phyloP scores from a whole-genome alignment of 2,113 vertebrate genomes.

The Pelmatolapia mariae region DNA sequence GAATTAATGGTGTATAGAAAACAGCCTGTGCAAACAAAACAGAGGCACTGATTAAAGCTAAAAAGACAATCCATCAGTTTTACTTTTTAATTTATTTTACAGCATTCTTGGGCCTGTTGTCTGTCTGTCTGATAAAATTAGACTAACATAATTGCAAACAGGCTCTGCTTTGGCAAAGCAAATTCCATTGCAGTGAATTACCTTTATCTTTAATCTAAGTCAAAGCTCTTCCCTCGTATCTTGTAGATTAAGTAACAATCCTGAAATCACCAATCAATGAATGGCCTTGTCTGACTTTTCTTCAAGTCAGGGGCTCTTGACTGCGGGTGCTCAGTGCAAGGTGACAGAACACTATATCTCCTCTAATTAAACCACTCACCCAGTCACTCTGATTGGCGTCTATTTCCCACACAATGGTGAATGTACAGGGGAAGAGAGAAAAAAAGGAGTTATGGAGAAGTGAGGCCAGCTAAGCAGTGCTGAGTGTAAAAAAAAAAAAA shows the following conservation, averaged over 20 bases:
- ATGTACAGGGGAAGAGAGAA: neutral
- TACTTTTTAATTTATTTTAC: neutral
- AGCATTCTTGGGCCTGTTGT: neutral
- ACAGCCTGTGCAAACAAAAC: neutral
- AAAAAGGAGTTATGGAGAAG: neutral
- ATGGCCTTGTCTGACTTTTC: conserved; percentile 27
- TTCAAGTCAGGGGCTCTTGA: conserved; percentile 28
- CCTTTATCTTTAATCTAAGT: conserved; percentile 32
- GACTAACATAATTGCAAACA: neutral
- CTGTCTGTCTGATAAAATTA: neutral
- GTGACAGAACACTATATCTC: conserved; percentile 37
- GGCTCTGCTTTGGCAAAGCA: neutral
- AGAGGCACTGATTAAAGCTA: neutral
- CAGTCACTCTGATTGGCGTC: conserved; percentile 20
- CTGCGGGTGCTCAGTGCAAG: conserved; percentile 28
- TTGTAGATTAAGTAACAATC: conserved; percentile 15
- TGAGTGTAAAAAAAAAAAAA: neutral
- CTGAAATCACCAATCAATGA: conserved; percentile 42
- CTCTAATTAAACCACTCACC: conserved; percentile 56
- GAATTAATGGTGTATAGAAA: neutral
- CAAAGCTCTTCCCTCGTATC: conserved; percentile 21
- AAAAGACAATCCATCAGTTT: neutral
- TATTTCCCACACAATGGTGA: conserved; percentile 29
- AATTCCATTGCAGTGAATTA: neutral
- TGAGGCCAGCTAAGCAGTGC: neutral